Conservation (phyloP, 37 sponge, comb jelly and placozoan species). For the Cliona cf. orientalis region DNA sequence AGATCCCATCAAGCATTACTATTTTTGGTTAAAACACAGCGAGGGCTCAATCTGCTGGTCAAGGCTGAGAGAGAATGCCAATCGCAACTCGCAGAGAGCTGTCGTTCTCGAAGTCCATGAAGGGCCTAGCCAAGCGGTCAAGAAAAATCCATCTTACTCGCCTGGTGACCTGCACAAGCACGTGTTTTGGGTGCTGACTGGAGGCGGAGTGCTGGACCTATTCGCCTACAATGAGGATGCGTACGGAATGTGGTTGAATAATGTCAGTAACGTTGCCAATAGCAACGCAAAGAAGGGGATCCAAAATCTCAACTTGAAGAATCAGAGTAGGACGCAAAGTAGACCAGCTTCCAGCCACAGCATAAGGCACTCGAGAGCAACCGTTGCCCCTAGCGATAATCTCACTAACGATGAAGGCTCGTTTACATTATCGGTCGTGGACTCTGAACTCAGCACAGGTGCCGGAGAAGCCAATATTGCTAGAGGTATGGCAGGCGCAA, state of each 20-base stretch:
- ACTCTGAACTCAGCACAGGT: too few species aligned
- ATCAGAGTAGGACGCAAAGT: background rate
- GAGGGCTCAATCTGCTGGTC: conserved; percentile 46
- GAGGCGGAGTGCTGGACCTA: conserved; percentile 56
- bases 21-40: conserved; percentile 48
- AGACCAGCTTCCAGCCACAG: conserved; percentile 15
- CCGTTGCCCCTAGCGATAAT: background rate
- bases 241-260: conserved; percentile 43
- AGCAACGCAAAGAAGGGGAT: background rate
- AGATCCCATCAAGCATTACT: conserved; percentile 64
- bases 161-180: conserved; percentile 58
- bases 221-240: conserved; percentile 59
- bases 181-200: conserved; percentile 59
- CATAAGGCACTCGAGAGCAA: background rate
- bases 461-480: too few species aligned
- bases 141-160: conserved; percentile 38
- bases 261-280: conserved; percentile 2
- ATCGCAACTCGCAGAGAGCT: background rate
- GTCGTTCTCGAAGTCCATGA: conserved; percentile 49
- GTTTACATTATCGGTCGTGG: too few species aligned
- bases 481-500: too few species aligned
- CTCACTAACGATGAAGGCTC: too few species aligned
- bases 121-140: conserved; percentile 53
- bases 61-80: conserved; percentile 1
- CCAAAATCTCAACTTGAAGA: background rate